Conservation (phyloP, 2,888 invertebrate species). For the Zhengitettix transpicula region DNA sequence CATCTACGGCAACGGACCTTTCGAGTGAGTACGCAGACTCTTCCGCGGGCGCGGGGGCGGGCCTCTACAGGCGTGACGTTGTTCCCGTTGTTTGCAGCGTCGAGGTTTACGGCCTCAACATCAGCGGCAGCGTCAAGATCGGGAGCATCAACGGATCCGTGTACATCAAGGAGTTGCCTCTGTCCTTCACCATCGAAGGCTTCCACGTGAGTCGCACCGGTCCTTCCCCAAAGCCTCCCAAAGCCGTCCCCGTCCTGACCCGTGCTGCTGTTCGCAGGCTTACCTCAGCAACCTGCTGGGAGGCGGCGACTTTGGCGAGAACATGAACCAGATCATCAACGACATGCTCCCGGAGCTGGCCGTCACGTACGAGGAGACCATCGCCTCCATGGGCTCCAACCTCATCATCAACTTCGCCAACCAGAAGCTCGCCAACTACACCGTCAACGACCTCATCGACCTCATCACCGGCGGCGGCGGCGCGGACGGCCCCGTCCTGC, state of each 20-base stretch:
- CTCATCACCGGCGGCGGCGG: no score
- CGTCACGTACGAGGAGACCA: not conserved
- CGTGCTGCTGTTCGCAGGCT: conserved; percentile 6
- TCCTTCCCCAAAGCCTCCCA: no score
- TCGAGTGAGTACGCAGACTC: conserved; percentile 6
- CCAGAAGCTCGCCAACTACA: not conserved
- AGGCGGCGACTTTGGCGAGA: conserved; percentile 11
- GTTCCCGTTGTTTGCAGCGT: no score
- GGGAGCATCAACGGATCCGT: not conserved
- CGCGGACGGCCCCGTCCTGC: no score
- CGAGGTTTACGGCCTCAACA: no score
- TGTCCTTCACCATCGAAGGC: not conserved
- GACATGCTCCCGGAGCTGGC: conserved; percentile 9
- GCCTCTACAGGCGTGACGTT: no score
- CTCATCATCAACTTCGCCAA: conserved; percentile 2
- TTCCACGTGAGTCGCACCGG: not conserved
- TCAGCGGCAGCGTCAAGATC: not conserved
- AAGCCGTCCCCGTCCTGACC: no score
- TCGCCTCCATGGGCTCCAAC: not conserved
- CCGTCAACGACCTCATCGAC: conserved; percentile 3
- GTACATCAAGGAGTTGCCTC: not conserved
- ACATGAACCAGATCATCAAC: conserved; percentile 11
- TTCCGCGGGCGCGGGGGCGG: no score
- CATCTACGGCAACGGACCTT: conserved; percentile 13
- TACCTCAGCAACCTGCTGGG: conserved; percentile 12